Base-by-base conservation (phyloP, 2,888 invertebrate species). In the Acronicta aceris region DNA sequence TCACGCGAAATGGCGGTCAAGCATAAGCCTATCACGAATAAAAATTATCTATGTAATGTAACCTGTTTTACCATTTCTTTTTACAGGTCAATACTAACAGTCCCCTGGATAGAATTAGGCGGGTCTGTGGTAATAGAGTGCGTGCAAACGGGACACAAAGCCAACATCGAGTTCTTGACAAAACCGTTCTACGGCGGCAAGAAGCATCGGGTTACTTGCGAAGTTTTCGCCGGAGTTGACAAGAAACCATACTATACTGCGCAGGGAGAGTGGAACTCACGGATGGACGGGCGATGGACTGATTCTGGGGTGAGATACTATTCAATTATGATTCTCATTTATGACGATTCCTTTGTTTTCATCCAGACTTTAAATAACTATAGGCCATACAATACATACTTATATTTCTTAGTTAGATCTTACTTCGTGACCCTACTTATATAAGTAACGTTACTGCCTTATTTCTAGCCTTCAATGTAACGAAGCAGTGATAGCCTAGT, bases 121-220 rank as follows among this genome's bases (percentile, higher is more conserved):
- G 99, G 99, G 13, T 96, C 97, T 1, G 98, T 98, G 1, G 96
- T 96, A 57, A 98, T 99, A 68, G 97, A 96, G 57, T 99, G 99
- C 90, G 96, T 96, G 9, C 98, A 99, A 91, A 99, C 99, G 0
- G 99, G 99, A 8, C 99, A 98, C 88, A 96, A 96, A 84, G 98
- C 99, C 15, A 97, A 97, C 83, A 95, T 99, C 12, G 99, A 99
- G 89, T 99, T 99, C 93, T 95, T 98, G 60, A 99, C 99, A 4
- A 99, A 99, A 94, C 99, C 99, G 0, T 99, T 99, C 92, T 99
- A 99, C 89, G 99, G 99, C 16, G 99, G 99, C 64, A 99, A 98
- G 93, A 98, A 98, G 81, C 98, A 99, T 88, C 96, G 97, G 70
- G 96, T 99, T 55, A 96, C 96, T 0, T 98, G 98, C 53, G 98